These are phyloP conservation scores for Diplogasteroides magnus DNA, from an alignment of 1,140 invertebrate species.

Conservation along the genomic window DNA sequence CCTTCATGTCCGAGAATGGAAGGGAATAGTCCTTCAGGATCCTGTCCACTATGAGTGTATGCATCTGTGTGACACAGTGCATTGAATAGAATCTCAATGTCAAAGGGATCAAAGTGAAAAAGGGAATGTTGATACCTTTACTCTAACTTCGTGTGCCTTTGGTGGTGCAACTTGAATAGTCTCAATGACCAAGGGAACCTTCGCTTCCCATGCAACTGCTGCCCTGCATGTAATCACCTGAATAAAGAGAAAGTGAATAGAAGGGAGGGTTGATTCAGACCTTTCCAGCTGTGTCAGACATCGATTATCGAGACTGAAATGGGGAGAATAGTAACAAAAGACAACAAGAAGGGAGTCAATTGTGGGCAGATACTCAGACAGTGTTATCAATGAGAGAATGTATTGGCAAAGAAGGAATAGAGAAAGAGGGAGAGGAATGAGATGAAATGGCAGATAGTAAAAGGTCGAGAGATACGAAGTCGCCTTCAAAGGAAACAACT, in stretches of 20 bases:
- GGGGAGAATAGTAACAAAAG: background rate
- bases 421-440: background rate
- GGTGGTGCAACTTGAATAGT: constrained; percentile 89
- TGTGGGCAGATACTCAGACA: background rate
- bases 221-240: constrained; percentile 43
- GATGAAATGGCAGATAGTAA: too few relatives aligned
- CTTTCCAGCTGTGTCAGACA: background rate
- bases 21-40: constrained; percentile 90
- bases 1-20: constrained; percentile 88
- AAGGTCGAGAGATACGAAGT: too few relatives aligned
- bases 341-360: background rate
- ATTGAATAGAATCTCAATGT: constrained; percentile 73
- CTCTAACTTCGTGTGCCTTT: constrained; percentile 67
- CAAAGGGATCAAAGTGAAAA: background rate
- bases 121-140: constrained; percentile 57
- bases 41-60: constrained; percentile 82
- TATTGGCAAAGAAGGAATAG: background rate
- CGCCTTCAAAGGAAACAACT: too few relatives aligned
- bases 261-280: too few relatives aligned
- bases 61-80: constrained; percentile 97
- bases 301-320: background rate
- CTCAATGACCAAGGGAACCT: constrained; percentile 78
- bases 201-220: constrained; percentile 54
- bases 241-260: background rate
- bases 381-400: background rate